Evolutionary conservation across 2,113 vertebrate species (phyloP).

Genomic region (Procapra przewalskii): DNA sequence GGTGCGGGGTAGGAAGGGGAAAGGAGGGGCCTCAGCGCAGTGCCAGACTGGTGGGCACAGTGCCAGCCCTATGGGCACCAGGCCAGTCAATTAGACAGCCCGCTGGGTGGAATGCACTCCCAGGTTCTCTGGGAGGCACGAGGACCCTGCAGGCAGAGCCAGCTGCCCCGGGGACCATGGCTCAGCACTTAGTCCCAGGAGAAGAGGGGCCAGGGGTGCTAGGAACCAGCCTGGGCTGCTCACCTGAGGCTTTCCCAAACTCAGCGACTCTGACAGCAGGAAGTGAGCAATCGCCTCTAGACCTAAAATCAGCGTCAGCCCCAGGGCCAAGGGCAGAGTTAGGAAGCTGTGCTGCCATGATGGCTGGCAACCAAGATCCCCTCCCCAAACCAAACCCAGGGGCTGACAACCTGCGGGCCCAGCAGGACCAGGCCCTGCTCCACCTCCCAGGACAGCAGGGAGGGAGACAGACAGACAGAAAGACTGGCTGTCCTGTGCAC

Average conservation of each 20-base stretch:
- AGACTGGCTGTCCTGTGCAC: not conserved
- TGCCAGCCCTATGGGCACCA: accelerated
- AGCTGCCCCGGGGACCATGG: not conserved
- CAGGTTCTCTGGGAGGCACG: accelerated
- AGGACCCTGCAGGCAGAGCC: not conserved
- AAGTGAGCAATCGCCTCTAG: conserved; percentile 28
- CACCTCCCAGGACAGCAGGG: not conserved
- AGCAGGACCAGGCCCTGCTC: not conserved
- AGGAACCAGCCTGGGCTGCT: not conserved
- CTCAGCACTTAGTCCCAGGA: not conserved
- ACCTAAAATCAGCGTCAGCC: not conserved
- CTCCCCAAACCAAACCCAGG: not conserved
- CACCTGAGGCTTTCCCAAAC: not conserved
- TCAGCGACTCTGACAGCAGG: not conserved
- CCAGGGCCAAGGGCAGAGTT: not conserved
- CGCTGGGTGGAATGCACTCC: accelerated
- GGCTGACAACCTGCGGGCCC: accelerated
- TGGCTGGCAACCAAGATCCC: not conserved
- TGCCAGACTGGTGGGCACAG: accelerated
- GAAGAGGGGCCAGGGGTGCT: not conserved
- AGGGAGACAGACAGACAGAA: not conserved
- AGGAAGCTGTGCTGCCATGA: not conserved
- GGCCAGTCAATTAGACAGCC: not conserved
- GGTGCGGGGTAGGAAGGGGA: accelerated
- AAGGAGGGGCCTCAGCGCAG: accelerated